Evolutionary conservation across 37 sponge, comb jelly and placozoan species (phyloP).

Genomic region (Ephydatia muelleri): DNA sequence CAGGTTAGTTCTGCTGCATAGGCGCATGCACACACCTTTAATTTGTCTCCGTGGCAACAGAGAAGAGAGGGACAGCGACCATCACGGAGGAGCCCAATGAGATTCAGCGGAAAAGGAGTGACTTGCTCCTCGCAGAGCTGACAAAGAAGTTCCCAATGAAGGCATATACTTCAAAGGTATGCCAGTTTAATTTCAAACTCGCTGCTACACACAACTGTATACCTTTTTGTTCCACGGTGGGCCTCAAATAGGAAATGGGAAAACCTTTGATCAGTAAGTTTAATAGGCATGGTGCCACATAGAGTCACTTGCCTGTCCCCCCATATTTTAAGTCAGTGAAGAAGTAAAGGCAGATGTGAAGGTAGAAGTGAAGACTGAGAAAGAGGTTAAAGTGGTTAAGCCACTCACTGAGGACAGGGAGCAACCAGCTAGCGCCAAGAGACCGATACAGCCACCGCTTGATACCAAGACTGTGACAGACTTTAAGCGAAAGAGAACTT

Average conservation of each 20-base stretch:
- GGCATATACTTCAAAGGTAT: slow-evolving; percentile 55
- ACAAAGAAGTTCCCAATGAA: slow-evolving; percentile 73
- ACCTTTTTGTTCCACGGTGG: not conserved
- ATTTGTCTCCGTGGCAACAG: slow-evolving; percentile 11
- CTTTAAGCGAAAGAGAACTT: slow-evolving; percentile 51
- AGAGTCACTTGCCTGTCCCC: too few relatives aligned
- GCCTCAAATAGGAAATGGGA: slow-evolving; percentile 47
- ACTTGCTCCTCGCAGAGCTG: slow-evolving; percentile 59
- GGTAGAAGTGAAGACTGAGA: slow-evolving; percentile 29
- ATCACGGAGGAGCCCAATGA: slow-evolving; percentile 45
- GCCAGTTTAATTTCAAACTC: too few relatives aligned
- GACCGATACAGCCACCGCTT: slow-evolving; percentile 8
- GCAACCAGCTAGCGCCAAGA: slow-evolving; percentile 1
- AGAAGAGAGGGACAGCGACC: not conserved
- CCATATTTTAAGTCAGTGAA: too few relatives aligned
- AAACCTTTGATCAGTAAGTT: slow-evolving; percentile 30
- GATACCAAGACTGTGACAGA: slow-evolving; percentile 34
- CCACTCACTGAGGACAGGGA: not conserved
- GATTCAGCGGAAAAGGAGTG: slow-evolving; percentile 65
- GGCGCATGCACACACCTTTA: too few relatives aligned
- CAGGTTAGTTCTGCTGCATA: not conserved
- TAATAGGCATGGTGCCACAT: too few relatives aligned
- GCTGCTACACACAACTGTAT: not conserved
- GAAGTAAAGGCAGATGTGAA: not conserved
- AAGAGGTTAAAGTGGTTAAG: not conserved